Evolutionary conservation across 2,888 invertebrate species (phyloP).

Genomic region (Aspidiotus rigidus): DNA sequence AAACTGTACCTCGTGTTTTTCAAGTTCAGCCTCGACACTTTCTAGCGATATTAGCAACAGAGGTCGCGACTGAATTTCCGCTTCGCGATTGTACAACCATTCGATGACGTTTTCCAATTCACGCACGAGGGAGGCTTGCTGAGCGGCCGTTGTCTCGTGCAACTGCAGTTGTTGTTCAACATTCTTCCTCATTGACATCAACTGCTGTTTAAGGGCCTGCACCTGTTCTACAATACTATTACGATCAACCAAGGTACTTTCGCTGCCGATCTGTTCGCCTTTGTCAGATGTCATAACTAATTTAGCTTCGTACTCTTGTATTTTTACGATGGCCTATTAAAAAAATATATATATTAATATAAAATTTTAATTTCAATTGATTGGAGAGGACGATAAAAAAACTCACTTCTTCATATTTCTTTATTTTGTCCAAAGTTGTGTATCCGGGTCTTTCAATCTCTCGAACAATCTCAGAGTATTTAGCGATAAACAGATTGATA

Average conservation of each 20-base stretch:
- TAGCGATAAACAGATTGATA: conserved; percentile 76
- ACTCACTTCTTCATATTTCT: conserved; percentile 64
- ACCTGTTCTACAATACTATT: conserved; percentile 80
- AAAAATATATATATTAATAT: background rate
- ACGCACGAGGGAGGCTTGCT: conserved; percentile 72
- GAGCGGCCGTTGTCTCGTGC: conserved; percentile 77
- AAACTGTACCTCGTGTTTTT: conserved; percentile 39
- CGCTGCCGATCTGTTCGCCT: conserved; percentile 83
- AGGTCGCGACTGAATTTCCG: conserved; percentile 70
- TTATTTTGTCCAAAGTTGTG: conserved; percentile 75
- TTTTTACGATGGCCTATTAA: conserved; percentile 58
- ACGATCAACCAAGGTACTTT: conserved; percentile 76
- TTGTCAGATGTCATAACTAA: conserved; percentile 81
- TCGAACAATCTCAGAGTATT: conserved; percentile 72
- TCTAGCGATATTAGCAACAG: conserved; percentile 65
- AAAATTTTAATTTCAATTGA: conserved; percentile 1
- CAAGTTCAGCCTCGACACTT: conserved; percentile 71
- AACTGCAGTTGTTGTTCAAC: conserved; percentile 80
- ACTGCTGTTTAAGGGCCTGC: conserved; percentile 74
- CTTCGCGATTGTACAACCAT: conserved; percentile 74
- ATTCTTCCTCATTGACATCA: conserved; percentile 57
- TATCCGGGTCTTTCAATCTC: conserved; percentile 78
- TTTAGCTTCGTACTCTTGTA: conserved; percentile 82
- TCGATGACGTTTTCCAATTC: conserved; percentile 76
- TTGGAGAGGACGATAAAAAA: background rate